phyloP scores from a whole-genome alignment of 2,113 vertebrate species.

The Thunnus maccoyii region DNA sequence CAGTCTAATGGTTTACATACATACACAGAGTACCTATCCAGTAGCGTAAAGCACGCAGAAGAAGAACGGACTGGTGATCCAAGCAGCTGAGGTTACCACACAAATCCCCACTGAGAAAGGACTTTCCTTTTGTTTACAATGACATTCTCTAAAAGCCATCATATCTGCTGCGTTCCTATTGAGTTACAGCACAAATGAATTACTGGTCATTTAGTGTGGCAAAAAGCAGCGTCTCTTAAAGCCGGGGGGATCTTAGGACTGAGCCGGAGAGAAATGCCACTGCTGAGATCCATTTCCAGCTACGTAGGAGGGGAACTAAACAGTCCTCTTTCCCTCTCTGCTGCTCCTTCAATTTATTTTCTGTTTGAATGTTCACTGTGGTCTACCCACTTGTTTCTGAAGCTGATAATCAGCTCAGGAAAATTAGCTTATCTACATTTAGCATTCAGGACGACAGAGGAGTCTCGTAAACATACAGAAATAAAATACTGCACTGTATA shows the following conservation, averaged over 20 bases:
- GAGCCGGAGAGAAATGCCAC: conserved; percentile 65
- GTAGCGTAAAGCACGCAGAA: conserved; percentile 44
- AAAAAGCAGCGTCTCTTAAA: conserved; percentile 62
- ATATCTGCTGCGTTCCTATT: conserved; percentile 57
- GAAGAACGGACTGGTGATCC: conserved; percentile 25
- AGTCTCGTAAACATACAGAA: conserved; percentile 64
- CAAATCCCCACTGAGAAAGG: conserved; percentile 42
- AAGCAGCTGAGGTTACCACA: conserved; percentile 49
- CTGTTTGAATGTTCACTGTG: conserved; percentile 62
- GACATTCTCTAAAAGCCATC: conserved; percentile 75
- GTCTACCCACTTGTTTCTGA: conserved; percentile 72
- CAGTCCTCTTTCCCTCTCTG: conserved; percentile 56
- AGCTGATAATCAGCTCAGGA: conserved; percentile 75
- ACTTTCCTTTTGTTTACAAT: conserved; percentile 77
- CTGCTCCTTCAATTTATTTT: conserved; percentile 67
- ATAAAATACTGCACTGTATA: conserved; percentile 40
- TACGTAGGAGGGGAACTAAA: conserved; percentile 72
- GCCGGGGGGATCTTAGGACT: conserved; percentile 51
- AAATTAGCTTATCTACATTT: conserved; percentile 80
- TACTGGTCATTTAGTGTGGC: conserved; percentile 68
- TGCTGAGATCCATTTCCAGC: conserved; percentile 77
- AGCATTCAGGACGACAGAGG: conserved; percentile 71
- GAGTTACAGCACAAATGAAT: conserved; percentile 75
- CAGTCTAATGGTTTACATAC: conserved; percentile 67
- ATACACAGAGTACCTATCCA: conserved; percentile 55